Conservation (phyloP, 2,113 vertebrate species). For the Furnarius figulus region DNA sequence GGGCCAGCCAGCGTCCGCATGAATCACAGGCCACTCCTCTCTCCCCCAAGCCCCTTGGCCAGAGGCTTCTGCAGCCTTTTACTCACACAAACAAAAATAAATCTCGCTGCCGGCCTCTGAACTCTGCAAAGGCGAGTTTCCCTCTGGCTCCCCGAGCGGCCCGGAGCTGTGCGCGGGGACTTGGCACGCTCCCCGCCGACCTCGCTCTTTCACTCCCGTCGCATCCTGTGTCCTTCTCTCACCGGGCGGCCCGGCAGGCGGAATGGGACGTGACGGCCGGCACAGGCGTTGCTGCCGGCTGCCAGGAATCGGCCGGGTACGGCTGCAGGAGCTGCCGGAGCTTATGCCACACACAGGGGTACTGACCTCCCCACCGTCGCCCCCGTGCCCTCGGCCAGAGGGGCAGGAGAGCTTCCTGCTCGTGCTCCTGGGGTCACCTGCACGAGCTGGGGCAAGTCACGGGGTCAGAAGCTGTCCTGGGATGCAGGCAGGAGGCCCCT, state of each 20-base stretch:
- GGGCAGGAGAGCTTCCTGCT: background rate
- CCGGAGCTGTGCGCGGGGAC: constrained; percentile 72
- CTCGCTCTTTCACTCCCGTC: constrained; percentile 82
- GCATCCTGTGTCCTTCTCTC: constrained; percentile 85
- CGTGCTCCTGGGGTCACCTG: background rate
- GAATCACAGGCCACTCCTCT: constrained; percentile 72
- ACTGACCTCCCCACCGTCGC: background rate
- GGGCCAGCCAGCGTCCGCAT: constrained; percentile 68
- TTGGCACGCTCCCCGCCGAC: constrained; percentile 78
- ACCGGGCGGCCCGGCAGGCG: constrained; percentile 75
- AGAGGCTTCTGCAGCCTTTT: constrained; percentile 80
- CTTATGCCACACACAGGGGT: constrained; percentile 55
- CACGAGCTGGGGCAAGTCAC: rapidly evolving
- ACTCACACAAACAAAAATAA: constrained; percentile 84
- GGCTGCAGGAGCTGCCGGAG: constrained; percentile 56
- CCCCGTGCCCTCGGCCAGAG: rapidly evolving
- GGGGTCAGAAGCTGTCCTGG: rapidly evolving
- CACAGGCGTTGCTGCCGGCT: constrained; percentile 73
- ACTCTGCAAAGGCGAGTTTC: constrained; percentile 75
- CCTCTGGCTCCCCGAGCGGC: constrained; percentile 73
- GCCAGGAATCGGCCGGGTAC: constrained; percentile 78
- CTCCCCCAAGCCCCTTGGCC: constrained; percentile 62
- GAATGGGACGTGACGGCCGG: constrained; percentile 83
- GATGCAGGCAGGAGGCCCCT: rapidly evolving
- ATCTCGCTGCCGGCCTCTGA: constrained; percentile 81